These are phyloP conservation scores for Sylvilagus bachmani DNA, from an alignment of 2,113 vertebrate genomes.

Conservation along the genomic window DNA sequence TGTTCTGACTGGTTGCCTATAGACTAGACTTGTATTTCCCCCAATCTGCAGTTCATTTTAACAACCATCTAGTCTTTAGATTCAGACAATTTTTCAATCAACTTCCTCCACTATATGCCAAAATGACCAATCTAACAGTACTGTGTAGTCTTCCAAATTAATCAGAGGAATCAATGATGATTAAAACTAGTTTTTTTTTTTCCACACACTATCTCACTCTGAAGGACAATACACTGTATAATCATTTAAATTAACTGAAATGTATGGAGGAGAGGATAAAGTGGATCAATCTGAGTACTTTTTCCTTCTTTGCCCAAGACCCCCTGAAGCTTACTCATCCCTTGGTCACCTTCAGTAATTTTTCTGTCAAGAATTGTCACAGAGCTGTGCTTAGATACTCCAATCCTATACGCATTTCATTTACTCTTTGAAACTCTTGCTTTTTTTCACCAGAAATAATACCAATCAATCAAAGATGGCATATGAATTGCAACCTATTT, in stretches of 20 bases:
- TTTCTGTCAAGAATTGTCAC: background rate
- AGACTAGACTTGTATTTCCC: background rate
- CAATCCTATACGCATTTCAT: background rate
- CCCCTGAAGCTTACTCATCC: background rate
- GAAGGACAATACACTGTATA: background rate
- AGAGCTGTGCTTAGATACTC: slow-evolving; percentile 1
- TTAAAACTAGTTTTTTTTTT: slow-evolving; percentile 42
- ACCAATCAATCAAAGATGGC: background rate
- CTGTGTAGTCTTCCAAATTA: background rate
- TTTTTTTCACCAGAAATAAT: background rate
- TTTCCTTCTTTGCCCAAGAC: slow-evolving; percentile 29
- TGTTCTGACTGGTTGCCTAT: background rate
- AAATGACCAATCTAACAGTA: slow-evolving; percentile 7
- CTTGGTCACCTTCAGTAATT: background rate
- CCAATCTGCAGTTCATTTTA: background rate
- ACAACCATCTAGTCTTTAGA: background rate
- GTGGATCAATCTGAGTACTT: background rate
- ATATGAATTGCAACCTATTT: slow-evolving; percentile 21
- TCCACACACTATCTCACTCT: background rate
- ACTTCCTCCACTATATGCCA: background rate
- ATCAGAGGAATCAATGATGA: background rate
- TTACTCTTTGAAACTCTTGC: background rate
- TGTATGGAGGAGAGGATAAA: background rate
- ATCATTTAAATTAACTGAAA: slow-evolving; percentile 28
- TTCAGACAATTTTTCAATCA: background rate